Base-by-base conservation (phyloP, 2,113 vertebrate species). In the Equus przewalskii region DNA sequence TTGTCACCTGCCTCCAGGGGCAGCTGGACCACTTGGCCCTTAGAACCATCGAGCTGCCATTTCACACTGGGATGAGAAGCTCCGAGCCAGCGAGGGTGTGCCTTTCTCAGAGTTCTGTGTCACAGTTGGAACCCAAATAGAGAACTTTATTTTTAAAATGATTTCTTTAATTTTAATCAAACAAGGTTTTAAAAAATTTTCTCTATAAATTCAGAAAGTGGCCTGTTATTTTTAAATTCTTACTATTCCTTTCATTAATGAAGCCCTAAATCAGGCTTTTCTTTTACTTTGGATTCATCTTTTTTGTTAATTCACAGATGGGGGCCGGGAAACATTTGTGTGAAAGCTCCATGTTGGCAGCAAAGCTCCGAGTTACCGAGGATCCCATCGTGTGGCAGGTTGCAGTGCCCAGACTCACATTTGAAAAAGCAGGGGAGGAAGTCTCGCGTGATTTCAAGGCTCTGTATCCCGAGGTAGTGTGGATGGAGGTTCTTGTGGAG, bases 91-190 rank as follows among this genome's bases (percentile, higher is more conserved):
- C 49, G 15, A 6, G 8, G 19, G 41, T 12, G 30, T 54, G n/a
- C 24, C 24, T 72, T 11, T 5, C 75, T 30, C 36, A 81, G 62
- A 75, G 33, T 26, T 67, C 26, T 2, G 5, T 19, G 18, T 54
- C 49, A 64, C 70, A 33, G 19, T 73, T 65, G 87, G 46, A 89
- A 30, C 7, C 7, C 33, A 65, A 87, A 85, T 10, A 58, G 69
- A 44, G 11, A 81, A 41, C 18, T 82, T 58, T 3, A 16, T 44
- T 86, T 73, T 33, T 41, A 15, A 83, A 76, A 64, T 16, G 30
- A 49, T 62, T 88, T 78, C 56, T 26, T 76, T 69, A n/a, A 46
- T 67, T 88, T 91, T 67, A 95, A 87, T 28, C 44, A 70, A 84
- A 89, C 0, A 28, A 54, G 8, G 0, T 14, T 82, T 80, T 84